Evolutionary conservation across 2,113 vertebrate genomes (phyloP).

Genomic region (Tachuris rubrigastra): DNA sequence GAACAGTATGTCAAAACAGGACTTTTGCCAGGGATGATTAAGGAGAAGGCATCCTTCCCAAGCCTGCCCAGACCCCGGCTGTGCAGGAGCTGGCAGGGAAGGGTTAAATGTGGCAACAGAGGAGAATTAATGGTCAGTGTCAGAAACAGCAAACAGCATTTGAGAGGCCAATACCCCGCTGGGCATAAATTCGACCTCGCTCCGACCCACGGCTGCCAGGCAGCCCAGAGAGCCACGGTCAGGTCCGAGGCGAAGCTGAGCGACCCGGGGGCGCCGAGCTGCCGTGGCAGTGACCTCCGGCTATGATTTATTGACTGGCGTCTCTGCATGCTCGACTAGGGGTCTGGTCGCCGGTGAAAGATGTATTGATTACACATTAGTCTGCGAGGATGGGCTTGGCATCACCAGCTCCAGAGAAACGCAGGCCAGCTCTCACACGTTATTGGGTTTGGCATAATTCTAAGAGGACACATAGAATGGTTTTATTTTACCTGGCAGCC

Average conservation of each 20-base stretch:
- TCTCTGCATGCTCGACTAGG: constrained; percentile 15
- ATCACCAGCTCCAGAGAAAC: not conserved
- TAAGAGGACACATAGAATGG: constrained; percentile 34
- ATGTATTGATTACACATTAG: constrained; percentile 67
- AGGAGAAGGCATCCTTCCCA: not conserved
- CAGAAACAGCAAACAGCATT: constrained; percentile 17
- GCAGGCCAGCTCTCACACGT: not conserved
- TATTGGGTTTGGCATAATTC: constrained; percentile 63
- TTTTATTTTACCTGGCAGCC: constrained; percentile 65
- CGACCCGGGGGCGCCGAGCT: not conserved
- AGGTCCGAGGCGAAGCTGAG: not conserved
- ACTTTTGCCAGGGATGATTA: fast-evolving
- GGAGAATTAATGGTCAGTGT: constrained; percentile 47
- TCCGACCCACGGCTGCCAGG: constrained; percentile 21
- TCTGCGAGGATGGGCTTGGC: constrained; percentile 28
- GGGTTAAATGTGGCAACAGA: not conserved
- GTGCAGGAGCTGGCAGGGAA: not conserved
- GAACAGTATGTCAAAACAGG: not conserved
- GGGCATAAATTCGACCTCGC: constrained; percentile 50
- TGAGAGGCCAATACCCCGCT: not conserved
- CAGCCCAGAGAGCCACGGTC: not conserved
- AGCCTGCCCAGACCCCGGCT: fast-evolving
- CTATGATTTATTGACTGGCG: constrained; percentile 27
- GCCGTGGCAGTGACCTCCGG: constrained; percentile 17
- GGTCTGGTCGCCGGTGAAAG: constrained; percentile 29